Evolutionary conservation across 2,113 vertebrate species (phyloP), one percentile per base, ranked within the genome.

Genomic region (Camelus dromedarius): DNA sequence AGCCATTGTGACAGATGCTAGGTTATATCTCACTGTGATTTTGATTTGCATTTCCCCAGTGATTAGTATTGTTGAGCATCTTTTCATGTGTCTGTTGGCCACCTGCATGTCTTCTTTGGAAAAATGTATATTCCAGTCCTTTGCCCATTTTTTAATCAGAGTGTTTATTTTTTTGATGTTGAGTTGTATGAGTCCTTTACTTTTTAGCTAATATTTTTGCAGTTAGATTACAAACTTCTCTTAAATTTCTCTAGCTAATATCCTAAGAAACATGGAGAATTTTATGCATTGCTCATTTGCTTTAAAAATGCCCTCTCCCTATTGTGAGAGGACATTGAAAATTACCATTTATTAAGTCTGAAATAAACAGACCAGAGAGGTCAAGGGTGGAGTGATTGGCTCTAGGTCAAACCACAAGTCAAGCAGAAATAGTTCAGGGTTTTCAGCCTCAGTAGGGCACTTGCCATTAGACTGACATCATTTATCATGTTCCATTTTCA

Each of bases 391-490:
- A 62, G 32, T 52, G 66, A 50, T 4, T 88, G 90, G 60, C 69
- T 81, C 32, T 42, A 88, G 96, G 96, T 97, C 84, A 97, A 95
- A 95, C 38, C 66, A 77, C 30, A 88, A 38, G 93, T 88, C 89
- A 84, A 91, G 42, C 35, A 91, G 91, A 91, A 97, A 79, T 35
- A 66, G 89, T 38, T 20, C 75, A 93, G 75, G 28, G 73, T 48
- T 76, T 90, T 83, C 67, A 93, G 62, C 62, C 62, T 87, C 64
- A 92, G 67, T 48, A 38, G 93, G 91, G 89, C 32, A n/a, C 60
- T 91, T 96, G 81, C 91, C 89, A 91, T 97, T 97, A 94, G 91
- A 72, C 76, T 97, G 93, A 92, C 91, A 73, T 84, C 75, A 70
- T 93, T 93, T 88, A 89, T 95, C 94, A 94, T 20, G 42, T 96